phyloP scores from a whole-genome alignment of 2,113 vertebrate genomes.

The Clupea harengus region DNA sequence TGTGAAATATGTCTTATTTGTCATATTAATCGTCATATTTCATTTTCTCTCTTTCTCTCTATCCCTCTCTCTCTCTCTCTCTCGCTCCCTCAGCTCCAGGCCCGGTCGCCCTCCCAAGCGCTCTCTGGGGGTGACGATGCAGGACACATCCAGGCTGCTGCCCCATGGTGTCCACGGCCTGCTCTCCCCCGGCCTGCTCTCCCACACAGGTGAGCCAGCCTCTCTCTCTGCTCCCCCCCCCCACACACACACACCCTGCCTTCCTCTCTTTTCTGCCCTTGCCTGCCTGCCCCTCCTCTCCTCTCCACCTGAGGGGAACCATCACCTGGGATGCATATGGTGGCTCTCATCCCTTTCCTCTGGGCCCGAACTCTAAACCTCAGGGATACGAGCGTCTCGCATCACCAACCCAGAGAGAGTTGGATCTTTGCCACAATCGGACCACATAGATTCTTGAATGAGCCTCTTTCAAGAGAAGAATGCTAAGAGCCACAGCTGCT shows the following conservation, averaged over 20 bases:
- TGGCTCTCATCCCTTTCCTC: background rate
- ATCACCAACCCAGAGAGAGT: background rate
- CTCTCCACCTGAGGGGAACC: constrained; percentile 17
- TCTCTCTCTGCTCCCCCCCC: background rate
- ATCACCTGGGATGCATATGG: background rate
- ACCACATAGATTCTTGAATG: background rate
- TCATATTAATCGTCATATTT: too few species aligned
- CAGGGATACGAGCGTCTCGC: background rate
- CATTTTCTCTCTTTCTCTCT: constrained; percentile 32
- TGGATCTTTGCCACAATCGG: background rate
- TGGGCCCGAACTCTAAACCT: background rate
- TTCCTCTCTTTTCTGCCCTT: background rate
- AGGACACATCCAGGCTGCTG: constrained; percentile 80
- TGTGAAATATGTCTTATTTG: too few species aligned
- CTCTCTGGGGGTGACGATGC: constrained; percentile 79
- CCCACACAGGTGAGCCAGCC: constrained; percentile 79
- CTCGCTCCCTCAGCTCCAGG: constrained; percentile 75
- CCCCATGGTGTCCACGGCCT: constrained; percentile 83
- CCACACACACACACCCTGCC: background rate
- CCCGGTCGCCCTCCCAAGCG: constrained; percentile 91
- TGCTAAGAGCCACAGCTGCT: constrained; percentile 1
- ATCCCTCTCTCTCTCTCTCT: background rate
- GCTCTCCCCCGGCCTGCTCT: constrained; percentile 83
- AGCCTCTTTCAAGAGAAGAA: background rate
- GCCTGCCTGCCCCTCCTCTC: background rate